phyloP scores from a whole-genome alignment of 2,888 invertebrate genomes.

The Liodrosophila aerea region DNA sequence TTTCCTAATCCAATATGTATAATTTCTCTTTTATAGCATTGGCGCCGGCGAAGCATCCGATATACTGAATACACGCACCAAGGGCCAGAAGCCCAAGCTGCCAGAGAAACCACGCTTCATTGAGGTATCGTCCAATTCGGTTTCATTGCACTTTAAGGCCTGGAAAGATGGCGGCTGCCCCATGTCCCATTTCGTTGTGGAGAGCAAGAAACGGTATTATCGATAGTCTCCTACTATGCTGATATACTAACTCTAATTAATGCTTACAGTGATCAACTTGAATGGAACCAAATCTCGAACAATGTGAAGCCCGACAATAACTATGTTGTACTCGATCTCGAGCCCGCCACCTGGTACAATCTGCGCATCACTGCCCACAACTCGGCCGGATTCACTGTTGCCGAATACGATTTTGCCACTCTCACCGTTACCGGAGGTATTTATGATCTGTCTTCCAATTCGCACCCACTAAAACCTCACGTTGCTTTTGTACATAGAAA shows the following conservation, averaged over 20 bases:
- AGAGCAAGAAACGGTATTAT: conserved; percentile 93
- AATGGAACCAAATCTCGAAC: conserved; percentile 97
- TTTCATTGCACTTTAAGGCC: conserved; percentile 94
- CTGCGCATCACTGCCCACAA: conserved; percentile 96
- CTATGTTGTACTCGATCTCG: conserved; percentile 94
- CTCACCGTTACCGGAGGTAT: conserved; percentile 96
- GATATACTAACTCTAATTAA: background rate
- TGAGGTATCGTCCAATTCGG: conserved; percentile 95
- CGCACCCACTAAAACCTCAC: conserved; percentile 27
- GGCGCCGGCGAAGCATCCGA: conserved; percentile 96
- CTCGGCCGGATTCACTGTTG: conserved; percentile 97
- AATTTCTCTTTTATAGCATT: conserved; percentile 84
- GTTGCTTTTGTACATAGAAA: conserved; percentile 82
- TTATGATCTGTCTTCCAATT: conserved; percentile 81
- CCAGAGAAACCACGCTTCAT: conserved; percentile 95
- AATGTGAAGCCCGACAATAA: conserved; percentile 95
- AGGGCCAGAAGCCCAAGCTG: conserved; percentile 95
- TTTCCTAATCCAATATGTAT: background rate
- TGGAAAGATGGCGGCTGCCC: conserved; percentile 98
- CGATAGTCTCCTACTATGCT: rapidly evolving
- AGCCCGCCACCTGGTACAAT: conserved; percentile 97
- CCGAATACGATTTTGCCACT: conserved; percentile 97
- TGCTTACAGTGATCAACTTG: conserved; percentile 87
- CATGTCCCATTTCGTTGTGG: conserved; percentile 97
- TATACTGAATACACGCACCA: conserved; percentile 93